Evolutionary conservation across 2,113 vertebrate species (phyloP).

Genomic region (Crotalus helleri): DNA sequence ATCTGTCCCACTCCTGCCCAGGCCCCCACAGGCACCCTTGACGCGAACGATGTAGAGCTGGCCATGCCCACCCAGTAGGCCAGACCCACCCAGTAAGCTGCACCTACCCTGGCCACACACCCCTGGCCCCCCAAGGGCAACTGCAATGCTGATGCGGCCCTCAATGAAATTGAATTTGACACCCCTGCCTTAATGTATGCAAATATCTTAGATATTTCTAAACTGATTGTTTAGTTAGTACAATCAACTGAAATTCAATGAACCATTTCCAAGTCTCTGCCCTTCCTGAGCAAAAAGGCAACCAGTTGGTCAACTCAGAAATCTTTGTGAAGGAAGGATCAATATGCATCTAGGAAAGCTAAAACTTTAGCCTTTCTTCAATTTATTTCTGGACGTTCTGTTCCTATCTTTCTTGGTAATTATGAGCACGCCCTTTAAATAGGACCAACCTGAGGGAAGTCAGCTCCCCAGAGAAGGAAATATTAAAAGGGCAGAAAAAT

Average conservation of each 20-base stretch:
- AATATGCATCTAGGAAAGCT: background rate
- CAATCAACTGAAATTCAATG: background rate
- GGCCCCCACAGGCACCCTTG: no score
- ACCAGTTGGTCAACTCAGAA: background rate
- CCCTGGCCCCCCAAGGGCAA: no score
- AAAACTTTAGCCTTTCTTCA: background rate
- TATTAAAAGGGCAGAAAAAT: no score
- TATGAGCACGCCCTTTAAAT: background rate
- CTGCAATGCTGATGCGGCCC: no score
- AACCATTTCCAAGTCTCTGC: background rate
- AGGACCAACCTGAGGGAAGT: no score
- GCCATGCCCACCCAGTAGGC: no score
- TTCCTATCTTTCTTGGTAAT: background rate
- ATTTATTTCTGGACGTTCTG: background rate
- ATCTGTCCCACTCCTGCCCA: no score
- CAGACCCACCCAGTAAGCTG: no score
- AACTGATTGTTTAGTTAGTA: accelerated
- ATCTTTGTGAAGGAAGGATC: background rate
- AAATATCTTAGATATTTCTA: accelerated
- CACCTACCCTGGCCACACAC: no score
- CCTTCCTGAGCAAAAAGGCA: background rate
- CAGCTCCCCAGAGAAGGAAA: no score
- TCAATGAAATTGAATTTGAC: no score
- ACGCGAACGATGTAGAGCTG: no score
- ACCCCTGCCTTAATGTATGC: background rate